Percentiles rank a stretch among this genome's conserved stretches.
Evolutionary conservation across 2,797 vertebrate species (phyloP).

Genomic region (Parambassis ranga): DNA sequence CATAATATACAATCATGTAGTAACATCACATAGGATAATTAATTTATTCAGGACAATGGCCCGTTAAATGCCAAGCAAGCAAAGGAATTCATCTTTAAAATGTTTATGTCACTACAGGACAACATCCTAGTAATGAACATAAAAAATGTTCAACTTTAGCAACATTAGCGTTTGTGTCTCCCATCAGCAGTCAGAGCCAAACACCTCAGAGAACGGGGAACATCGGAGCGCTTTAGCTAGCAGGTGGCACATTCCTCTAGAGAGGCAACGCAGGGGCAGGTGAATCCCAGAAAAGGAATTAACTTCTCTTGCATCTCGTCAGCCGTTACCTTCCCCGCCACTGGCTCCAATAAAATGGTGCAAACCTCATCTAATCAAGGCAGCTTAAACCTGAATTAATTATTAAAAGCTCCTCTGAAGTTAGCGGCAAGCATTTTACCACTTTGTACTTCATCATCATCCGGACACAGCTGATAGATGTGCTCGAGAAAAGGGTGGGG

Average conservation of each 20-base stretch:
- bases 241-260: slow-evolving; percentile 19
- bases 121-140: too few relatives aligned
- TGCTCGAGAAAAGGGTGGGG: background rate
- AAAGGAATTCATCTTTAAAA: background rate
- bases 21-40: too few relatives aligned
- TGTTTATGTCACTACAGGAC: too few relatives aligned
- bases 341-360: slow-evolving; percentile 14
- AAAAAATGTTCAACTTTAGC: background rate
- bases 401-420: slow-evolving; percentile 45
- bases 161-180: background rate
- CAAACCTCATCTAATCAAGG: slow-evolving; percentile 48
- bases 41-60: accelerated
- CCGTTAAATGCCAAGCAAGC: background rate
- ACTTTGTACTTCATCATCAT: slow-evolving; percentile 52
- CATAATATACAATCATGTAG: too few relatives aligned
- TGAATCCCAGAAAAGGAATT: slow-evolving; percentile 21
- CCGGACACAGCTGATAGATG: slow-evolving; percentile 8
- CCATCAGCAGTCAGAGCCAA: background rate
- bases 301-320: slow-evolving; percentile 6
- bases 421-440: slow-evolving; percentile 20
- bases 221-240: slow-evolving; percentile 1
- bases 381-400: slow-evolving; percentile 42
- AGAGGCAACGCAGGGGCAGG: background rate
- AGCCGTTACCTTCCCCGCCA: background rate
- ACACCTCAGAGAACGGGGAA: slow-evolving; percentile 1